These are phyloP conservation scores for Pholis gunnellus DNA, from an alignment of 2,113 vertebrate genomes.

Conservation along the genomic window DNA sequence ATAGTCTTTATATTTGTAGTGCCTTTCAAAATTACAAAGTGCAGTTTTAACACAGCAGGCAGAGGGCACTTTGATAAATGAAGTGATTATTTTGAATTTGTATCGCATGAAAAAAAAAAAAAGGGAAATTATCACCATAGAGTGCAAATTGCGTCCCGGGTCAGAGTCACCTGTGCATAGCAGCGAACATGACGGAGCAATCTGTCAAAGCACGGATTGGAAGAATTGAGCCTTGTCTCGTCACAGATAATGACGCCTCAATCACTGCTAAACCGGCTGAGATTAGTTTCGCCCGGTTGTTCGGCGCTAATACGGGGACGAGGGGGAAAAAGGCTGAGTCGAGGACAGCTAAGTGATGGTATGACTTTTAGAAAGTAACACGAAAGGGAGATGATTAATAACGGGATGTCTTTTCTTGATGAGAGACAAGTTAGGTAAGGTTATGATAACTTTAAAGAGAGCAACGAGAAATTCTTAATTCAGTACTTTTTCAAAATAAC, in stretches of 20 bases:
- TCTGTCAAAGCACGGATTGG: neutral
- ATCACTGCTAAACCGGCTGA: constrained; percentile 28
- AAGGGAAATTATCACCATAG: neutral
- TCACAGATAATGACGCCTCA: constrained; percentile 14
- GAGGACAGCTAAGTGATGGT: neutral
- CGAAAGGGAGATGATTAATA: neutral
- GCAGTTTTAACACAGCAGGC: neutral
- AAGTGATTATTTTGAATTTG: neutral
- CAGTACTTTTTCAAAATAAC: neutral
- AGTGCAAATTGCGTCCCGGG: neutral
- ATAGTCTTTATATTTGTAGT: neutral
- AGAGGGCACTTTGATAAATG: neutral
- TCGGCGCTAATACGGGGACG: neutral
- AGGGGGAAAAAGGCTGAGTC: neutral
- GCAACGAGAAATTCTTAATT: neutral
- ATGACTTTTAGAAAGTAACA: neutral
- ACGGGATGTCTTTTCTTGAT: neutral
- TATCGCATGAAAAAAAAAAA: neutral
- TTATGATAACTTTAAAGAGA: neutral
- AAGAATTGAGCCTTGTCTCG: constrained; percentile 13
- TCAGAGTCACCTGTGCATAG: neutral
- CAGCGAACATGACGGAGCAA: constrained; percentile 5
- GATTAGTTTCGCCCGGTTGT: constrained; percentile 36
- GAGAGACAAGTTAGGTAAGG: too few species aligned
- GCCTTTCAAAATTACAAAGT: neutral